These are phyloP conservation scores for Toxotes jaculatrix DNA, from an alignment of 2,113 vertebrate genomes.

Conservation along the genomic window DNA sequence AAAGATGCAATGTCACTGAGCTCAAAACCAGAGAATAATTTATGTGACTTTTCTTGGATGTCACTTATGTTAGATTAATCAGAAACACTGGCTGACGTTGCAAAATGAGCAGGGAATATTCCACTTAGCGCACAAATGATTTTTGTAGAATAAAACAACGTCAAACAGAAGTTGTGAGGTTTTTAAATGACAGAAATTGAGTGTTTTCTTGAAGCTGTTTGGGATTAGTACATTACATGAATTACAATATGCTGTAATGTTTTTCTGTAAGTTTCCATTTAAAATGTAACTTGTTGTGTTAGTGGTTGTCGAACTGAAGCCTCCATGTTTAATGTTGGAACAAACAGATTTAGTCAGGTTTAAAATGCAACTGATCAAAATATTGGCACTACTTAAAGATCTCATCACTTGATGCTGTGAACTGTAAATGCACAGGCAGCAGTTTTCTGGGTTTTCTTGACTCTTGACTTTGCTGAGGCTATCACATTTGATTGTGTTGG, in stretches of 20 bases:
- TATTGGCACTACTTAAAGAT: not conserved
- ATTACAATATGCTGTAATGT: too few relatives aligned
- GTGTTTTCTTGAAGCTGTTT: not conserved
- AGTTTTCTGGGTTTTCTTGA: not conserved
- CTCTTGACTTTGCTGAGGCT: too few relatives aligned
- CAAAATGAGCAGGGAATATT: not conserved
- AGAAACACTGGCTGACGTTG: not conserved
- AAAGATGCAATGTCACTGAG: not conserved
- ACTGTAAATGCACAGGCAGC: not conserved
- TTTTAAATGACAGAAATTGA: constrained; percentile 13
- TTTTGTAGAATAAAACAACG: constrained; percentile 6
- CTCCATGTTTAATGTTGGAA: not conserved
- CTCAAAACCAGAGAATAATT: not conserved
- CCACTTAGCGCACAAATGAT: not conserved
- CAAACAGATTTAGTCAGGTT: not conserved
- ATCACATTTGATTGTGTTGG: too few relatives aligned
- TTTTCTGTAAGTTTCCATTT: too few relatives aligned
- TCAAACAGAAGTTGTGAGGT: constrained; percentile 3
- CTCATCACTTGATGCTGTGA: not conserved
- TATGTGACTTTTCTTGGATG: constrained; percentile 2
- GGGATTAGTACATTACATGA: constrained; percentile 15
- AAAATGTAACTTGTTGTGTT: too few relatives aligned
- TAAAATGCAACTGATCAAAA: not conserved
- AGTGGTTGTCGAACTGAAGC: not conserved
- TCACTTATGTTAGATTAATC: constrained; percentile 6